Evolutionary conservation across 2,113 vertebrate genomes (phyloP), one percentile per base, ranked within the genome.

Genomic region (Gorsachius goisagi): DNA sequence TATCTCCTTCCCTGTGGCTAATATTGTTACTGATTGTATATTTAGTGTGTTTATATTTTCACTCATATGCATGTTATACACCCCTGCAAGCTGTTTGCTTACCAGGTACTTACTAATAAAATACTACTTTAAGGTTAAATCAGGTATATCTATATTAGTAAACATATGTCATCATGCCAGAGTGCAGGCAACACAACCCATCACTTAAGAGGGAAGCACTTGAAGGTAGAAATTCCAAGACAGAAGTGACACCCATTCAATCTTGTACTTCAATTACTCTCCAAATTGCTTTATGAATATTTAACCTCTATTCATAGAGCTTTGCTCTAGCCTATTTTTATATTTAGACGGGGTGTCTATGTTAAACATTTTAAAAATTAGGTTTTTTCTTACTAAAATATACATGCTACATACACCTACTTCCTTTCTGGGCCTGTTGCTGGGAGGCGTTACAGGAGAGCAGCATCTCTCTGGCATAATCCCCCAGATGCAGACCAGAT

Each of bases 141-240:
- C 39, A 47, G 26, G 0, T 19, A 6, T 6, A 0, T 41, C 45
- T 79, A 1, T 12, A 4, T 5, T 44, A 71, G 3, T 59, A 32
- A 67, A 52, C 17, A 10, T 3, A 14, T 28, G 2, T 5, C 39
- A 37, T 9, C 50, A 2, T 26, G 56, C 35, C 28, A 58, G 22
- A 44, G 32, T 18, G 49, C 81, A 76, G 73, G 74, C 49, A 80
- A 23, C 41, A 21, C 56, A 63, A 13, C 64, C 35, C 37, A 75
- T 30, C 47, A 59, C 1, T 0, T 1, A 3, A 20, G 8, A 45
- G 53, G 33, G 45, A 88, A 47, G 45, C 28, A 66, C 60, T 12
- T 44, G 15, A 69, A 85, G 33, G 15, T 88, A 14, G 50, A 60
- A 71, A 58, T 66, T 82, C 20, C n/a, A 50, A 53, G 18, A 20